These are phyloP conservation scores for Pseudoips prasinana DNA, from an alignment of 2,888 invertebrate species.

Conservation along the genomic window DNA sequence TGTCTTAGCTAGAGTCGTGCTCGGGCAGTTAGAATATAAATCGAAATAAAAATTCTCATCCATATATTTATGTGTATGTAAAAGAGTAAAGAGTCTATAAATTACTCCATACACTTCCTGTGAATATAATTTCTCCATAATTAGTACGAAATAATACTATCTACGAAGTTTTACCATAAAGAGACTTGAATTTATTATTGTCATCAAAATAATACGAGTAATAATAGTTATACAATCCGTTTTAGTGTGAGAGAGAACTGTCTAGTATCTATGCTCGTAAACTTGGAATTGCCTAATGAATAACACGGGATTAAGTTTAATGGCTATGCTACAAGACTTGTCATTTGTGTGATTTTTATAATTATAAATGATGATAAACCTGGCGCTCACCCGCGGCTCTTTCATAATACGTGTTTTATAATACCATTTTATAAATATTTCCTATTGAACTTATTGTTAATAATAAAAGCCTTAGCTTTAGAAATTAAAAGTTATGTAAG, in stretches of 20 bases:
- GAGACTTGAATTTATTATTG: constrained; percentile 45
- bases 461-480: no score
- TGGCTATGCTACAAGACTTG: constrained; percentile 40
- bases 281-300: constrained; percentile 57
- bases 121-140: constrained; percentile 17
- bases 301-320: constrained; percentile 54
- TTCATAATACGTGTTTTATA: not conserved
- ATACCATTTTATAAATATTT: not conserved
- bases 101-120: no score
- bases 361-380: constrained; percentile 27
- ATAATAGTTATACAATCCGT: constrained; percentile 50
- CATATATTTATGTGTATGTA: no score
- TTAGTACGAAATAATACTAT: constrained; percentile 15
- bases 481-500: no score
- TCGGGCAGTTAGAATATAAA: no score
- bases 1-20: no score
- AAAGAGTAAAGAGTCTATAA: no score
- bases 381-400: constrained; percentile 23
- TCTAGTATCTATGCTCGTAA: constrained; percentile 44
- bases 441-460: no score
- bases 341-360: constrained; percentile 41
- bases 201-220: constrained; percentile 47
- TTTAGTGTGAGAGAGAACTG: constrained; percentile 36
- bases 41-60: no score
- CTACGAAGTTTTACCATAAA: constrained; percentile 33